Conservation (phyloP, 2,797 vertebrate species). For the Nyctalus aviator region DNA sequence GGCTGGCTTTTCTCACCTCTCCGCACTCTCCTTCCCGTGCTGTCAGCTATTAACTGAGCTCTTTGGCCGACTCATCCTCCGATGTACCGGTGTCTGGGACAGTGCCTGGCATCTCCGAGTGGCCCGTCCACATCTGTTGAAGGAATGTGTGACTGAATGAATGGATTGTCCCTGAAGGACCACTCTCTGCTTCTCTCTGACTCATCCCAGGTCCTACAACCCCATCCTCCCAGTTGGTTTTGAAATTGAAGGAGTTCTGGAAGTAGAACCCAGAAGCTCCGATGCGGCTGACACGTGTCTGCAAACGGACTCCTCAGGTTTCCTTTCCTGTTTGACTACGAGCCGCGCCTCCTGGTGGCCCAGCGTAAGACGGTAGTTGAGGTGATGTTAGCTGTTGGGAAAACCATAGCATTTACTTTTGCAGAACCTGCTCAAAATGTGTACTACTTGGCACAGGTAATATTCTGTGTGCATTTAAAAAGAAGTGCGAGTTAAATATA, state of each 20-base stretch:
- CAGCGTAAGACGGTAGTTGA: accelerated
- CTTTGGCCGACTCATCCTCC: not conserved
- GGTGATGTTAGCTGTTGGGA: not conserved
- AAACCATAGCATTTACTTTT: not conserved
- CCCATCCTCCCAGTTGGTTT: not conserved
- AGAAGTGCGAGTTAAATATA: not conserved
- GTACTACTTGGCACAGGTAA: not conserved
- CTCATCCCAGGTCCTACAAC: not conserved
- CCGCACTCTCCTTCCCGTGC: accelerated
- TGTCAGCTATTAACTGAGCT: not conserved
- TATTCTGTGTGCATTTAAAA: not conserved
- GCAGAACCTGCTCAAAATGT: not conserved
- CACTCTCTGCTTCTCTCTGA: not conserved
- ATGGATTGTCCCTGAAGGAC: accelerated
- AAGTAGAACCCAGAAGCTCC: not conserved
- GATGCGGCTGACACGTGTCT: not conserved
- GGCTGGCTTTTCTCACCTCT: accelerated
- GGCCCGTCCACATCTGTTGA: not conserved
- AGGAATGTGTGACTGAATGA: not conserved
- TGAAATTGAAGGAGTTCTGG: not conserved
- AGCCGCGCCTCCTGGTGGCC: not conserved
- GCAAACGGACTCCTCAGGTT: not conserved
- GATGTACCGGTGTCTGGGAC: accelerated
- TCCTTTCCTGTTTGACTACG: not conserved
- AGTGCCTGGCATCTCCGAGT: accelerated